Evolutionary conservation across 2,797 vertebrate species (phyloP).

Genomic region (Perodicticus potto): DNA sequence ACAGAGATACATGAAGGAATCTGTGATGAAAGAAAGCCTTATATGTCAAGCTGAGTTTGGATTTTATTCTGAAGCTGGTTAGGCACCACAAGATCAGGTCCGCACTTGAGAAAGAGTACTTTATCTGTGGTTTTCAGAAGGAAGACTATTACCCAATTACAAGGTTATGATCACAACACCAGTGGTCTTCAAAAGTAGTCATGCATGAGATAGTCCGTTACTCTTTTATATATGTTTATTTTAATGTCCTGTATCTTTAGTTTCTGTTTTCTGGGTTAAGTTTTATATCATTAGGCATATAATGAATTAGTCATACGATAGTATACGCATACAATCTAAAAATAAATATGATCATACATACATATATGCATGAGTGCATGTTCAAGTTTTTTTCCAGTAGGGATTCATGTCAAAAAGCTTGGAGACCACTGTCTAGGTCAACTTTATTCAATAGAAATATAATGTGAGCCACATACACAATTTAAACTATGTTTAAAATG

Average conservation of each 20-base stretch:
- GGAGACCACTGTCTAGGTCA: neutral
- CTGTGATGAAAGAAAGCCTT: neutral
- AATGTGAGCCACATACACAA: neutral
- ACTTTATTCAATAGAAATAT: neutral
- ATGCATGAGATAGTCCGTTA: neutral
- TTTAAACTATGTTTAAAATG: conserved; percentile 7
- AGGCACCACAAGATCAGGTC: neutral
- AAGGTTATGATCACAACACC: neutral
- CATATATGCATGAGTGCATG: neutral
- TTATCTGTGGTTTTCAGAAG: neutral
- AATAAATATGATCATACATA: neutral
- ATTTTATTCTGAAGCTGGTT: neutral
- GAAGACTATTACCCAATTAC: neutral
- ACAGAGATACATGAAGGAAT: neutral
- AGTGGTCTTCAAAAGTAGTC: neutral
- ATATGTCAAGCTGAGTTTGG: neutral
- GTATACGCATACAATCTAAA: neutral
- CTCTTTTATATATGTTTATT: conserved; percentile 16
- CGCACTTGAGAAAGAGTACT: neutral
- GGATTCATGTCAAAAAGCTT: neutral
- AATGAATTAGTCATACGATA: neutral
- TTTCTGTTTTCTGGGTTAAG: neutral
- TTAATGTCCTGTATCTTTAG: neutral
- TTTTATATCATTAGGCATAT: neutral
- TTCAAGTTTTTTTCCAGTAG: neutral